Percentiles rank a stretch among this genome's conserved stretches.
Evolutionary conservation across 2,113 vertebrate species (phyloP).

Genomic region (Muscicapa adusta): DNA sequence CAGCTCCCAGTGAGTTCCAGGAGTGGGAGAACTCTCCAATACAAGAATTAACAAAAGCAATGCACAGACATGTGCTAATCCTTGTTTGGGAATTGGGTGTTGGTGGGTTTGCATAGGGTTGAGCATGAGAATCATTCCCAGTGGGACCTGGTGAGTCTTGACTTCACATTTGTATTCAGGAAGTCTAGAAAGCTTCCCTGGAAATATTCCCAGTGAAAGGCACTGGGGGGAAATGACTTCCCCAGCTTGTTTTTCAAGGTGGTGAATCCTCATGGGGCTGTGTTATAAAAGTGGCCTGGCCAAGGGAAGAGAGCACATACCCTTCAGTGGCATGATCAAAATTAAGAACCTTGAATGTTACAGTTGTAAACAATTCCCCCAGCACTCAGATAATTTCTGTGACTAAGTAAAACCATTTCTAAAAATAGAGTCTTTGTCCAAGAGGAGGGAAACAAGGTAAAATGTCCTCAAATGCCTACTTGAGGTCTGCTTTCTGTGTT

Average conservation of each 20-base stretch:
- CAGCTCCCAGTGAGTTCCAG: neutral
- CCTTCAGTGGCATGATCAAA: neutral
- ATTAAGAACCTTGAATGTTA: neutral
- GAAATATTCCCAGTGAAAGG: neutral
- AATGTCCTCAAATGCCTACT: neutral
- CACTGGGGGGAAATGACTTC: neutral
- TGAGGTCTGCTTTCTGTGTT: neutral
- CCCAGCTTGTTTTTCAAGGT: neutral
- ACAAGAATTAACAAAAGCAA: neutral
- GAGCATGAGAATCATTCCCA: neutral
- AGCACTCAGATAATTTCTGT: neutral
- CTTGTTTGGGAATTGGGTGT: neutral
- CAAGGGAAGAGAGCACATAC: neutral
- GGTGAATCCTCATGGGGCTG: neutral
- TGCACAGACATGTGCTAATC: neutral
- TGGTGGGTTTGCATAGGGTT: neutral
- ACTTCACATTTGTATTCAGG: neutral
- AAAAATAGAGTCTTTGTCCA: neutral
- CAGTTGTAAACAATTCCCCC: rapidly evolving
- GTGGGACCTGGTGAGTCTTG: neutral
- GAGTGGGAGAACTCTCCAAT: neutral
- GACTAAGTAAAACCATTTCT: neutral
- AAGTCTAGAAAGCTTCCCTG: neutral
- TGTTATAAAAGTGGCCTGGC: neutral
- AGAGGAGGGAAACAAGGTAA: neutral